These are phyloP conservation scores for Cassiopea xamachana DNA, from an alignment of 30 jellyfish, hydroid and myxozoan species.

Conservation along the genomic window DNA sequence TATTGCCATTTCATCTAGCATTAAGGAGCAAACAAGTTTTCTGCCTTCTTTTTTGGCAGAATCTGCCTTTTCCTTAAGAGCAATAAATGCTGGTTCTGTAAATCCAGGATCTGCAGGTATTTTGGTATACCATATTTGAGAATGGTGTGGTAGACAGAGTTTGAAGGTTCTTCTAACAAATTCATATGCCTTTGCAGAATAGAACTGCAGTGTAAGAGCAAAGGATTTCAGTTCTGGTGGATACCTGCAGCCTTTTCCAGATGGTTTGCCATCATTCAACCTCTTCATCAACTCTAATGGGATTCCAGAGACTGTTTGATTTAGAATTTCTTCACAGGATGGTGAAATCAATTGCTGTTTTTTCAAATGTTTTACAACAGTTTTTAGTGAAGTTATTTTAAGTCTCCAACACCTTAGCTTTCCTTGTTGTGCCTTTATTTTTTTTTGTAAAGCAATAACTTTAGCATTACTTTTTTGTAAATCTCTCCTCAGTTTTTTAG, in stretches of 20 bases:
- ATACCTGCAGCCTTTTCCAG: constrained; percentile 53
- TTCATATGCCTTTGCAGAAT: constrained; percentile 74
- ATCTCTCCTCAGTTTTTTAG: constrained; percentile 1
- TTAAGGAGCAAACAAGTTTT: constrained; percentile 34
- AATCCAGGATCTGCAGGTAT: constrained; percentile 73
- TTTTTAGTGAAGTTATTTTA: background rate
- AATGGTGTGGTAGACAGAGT: constrained; percentile 66
- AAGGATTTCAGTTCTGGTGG: constrained; percentile 33
- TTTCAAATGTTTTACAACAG: background rate
- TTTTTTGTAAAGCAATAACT: background rate
- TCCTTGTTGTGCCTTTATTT: background rate
- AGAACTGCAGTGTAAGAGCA: constrained; percentile 71
- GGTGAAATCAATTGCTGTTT: background rate
- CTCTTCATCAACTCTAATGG: constrained; percentile 42
- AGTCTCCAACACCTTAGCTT: constrained; percentile 4
- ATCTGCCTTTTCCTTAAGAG: constrained; percentile 17
- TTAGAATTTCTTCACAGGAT: background rate
- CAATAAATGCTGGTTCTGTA: constrained; percentile 55
- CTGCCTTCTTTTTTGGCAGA: constrained; percentile 35
- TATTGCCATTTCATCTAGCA: constrained; percentile 74
- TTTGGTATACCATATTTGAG: constrained; percentile 55
- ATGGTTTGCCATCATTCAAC: constrained; percentile 2
- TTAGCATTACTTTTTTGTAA: background rate
- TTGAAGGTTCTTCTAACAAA: constrained; percentile 65
- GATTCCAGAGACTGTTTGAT: background rate